Base-by-base conservation (phyloP, 2,888 invertebrate species). In the Polymixis lichenea region DNA sequence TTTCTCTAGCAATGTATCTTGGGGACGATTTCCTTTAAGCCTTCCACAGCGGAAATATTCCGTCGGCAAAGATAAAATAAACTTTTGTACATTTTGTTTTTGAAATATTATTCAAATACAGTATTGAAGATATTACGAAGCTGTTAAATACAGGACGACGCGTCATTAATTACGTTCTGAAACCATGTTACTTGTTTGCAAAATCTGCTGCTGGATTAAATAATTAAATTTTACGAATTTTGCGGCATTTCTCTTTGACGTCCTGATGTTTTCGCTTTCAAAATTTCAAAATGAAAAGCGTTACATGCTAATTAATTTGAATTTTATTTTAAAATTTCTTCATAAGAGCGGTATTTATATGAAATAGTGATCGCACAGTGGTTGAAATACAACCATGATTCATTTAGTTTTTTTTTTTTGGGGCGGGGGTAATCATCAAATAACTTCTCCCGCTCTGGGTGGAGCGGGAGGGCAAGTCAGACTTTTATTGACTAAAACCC, bases 1-100 rank as follows among this genome's bases (percentile, higher is more conserved):
- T 78, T 72, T 67, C 61, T 46, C 49, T 25, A 38, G 64, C 55
- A 38, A 70, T 96, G 85, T 64, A 66, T 76, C 72, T 77, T 49
- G 58, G n/a, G 51, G 46, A 61, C 65, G 71, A 82, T 82, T 78
- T 82, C 74, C 83, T 62, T 7, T 51, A 70, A 73, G 66, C 28
- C 53, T 78, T 70, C 58, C 46, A 38, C 0, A 49, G 28, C 65
- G 66, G 70, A 78, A 83, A 78, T 80, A 76, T 69, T 76, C 49
- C 15, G 82, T 60, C 43, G 49, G 2, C 51, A 5, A 8, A 51
- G 38, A 69, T 75, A 43, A 51, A 65, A 53, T 58, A 25, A 68
- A 65, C 11, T 55, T 74, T 74, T 25, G 38, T 22, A 28, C 5
- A 55, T 43, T 67, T 56, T 38, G 1, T 51, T 15, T 55, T 74